Evolutionary conservation across 2,113 vertebrate species (phyloP), one percentile per base, ranked within the genome.

Genomic region (Malurus cyaneus): DNA sequence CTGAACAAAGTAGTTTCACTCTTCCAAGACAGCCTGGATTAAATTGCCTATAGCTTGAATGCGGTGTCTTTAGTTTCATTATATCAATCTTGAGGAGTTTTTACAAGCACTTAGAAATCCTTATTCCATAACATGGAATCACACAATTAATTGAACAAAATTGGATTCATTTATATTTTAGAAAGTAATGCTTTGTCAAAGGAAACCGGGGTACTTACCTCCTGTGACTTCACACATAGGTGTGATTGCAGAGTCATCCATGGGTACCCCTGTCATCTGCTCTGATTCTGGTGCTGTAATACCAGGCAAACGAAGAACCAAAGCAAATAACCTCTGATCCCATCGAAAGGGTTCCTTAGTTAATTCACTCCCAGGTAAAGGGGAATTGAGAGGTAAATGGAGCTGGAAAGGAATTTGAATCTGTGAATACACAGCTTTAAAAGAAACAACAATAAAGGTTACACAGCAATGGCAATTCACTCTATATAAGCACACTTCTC

Each of bases 151-250:
- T 21, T 74, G 20, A 74, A 49, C 24, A 41, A 73, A 42, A 61
- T 0, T 34, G 32, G 62, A 61, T 42, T 72, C 0, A 44, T 49
- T 36, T 65, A 32, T 11, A 42, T 24, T 94, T 89, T 13, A 16
- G 18, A 21, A 81, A 59, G 25, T 8, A 80, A 8, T 18, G 18
- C 56, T 15, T 50, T 52, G 10, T 47, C 46, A 62, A 41, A 80
- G 70, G 80, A 78, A 91, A 49, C 14, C 44, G 92, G 66, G 6
- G 56, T 52, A 92, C 97, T 96, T 84, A 98, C 99, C 99, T 97
- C 99, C 99, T 19, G 99, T 99, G 90, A 99, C 99, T 95, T 99
- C 99, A 44, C 99, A 99, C 99, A 99, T 99, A 19, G 99, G 99
- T 42, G 99, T 99, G 97, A 99, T 99, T 53, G 99, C 98, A 24